These are phyloP conservation scores for Hippoglossus hippoglossus DNA, from an alignment of 2,797 vertebrate genomes.

Conservation along the genomic window DNA sequence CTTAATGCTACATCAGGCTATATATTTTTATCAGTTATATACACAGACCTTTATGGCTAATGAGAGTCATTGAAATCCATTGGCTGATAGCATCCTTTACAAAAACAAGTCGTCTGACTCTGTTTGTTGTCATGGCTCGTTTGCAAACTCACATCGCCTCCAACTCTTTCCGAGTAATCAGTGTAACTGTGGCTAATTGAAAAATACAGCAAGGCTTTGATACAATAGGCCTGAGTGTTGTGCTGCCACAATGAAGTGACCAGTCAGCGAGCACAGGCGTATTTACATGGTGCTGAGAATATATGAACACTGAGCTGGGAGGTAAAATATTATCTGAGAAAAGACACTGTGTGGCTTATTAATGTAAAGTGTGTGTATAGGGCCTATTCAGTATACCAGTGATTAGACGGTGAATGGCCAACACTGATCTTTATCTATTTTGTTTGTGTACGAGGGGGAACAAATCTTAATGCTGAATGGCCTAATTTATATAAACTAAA, in stretches of 20 bases:
- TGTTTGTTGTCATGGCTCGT: conserved; percentile 37
- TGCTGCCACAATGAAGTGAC: not conserved
- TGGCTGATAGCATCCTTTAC: not conserved
- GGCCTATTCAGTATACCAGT: not conserved
- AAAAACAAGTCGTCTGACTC: conserved; percentile 9
- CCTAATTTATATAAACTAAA: conserved; percentile 36
- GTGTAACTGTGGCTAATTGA: conserved; percentile 50
- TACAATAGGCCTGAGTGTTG: conserved; percentile 42
- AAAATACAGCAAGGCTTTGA: conserved; percentile 5
- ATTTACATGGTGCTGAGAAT: conserved; percentile 9
- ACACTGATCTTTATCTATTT: conserved; percentile 37
- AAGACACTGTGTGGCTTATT: not conserved
- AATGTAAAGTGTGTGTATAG: not conserved
- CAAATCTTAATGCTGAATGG: conserved; percentile 36
- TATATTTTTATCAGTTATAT: not conserved
- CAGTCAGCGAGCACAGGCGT: conserved; percentile 2
- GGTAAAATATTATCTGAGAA: not conserved
- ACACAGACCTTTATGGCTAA: not conserved
- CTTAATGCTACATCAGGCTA: too few species aligned
- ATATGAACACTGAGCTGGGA: not conserved
- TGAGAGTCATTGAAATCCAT: not conserved
- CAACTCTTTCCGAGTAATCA: conserved; percentile 36
- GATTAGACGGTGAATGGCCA: conserved; percentile 24
- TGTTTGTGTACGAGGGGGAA: conserved; percentile 10
- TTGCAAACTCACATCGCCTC: conserved; percentile 30